Evolutionary conservation across 2,113 vertebrate genomes (phyloP).

Genomic region (Rhabdomys dilectus): DNA sequence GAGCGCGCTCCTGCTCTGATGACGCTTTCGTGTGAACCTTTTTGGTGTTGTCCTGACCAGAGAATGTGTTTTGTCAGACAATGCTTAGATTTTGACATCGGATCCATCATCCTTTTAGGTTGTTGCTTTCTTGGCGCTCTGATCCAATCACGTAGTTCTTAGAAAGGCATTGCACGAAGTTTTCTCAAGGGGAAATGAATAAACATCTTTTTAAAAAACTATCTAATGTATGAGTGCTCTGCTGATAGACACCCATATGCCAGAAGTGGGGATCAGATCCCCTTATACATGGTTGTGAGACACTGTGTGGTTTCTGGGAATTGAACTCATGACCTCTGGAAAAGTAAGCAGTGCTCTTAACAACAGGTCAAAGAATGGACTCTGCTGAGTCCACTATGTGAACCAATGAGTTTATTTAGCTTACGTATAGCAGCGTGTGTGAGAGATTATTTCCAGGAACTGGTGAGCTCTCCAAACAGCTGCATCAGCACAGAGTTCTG

Average conservation of each 20-base stretch:
- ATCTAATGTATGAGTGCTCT: no score
- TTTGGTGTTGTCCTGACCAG: background rate
- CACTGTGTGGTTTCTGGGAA: no score
- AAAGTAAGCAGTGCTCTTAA: no score
- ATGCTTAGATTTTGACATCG: background rate
- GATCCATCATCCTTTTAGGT: background rate
- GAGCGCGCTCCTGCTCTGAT: background rate
- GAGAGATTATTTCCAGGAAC: background rate
- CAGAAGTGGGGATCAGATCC: no score
- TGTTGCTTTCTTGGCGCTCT: conserved; percentile 8
- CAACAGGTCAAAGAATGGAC: background rate
- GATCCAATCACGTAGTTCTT: conserved; percentile 10
- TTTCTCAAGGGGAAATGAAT: background rate
- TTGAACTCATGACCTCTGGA: no score
- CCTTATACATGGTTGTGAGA: no score
- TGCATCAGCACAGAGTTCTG: background rate
- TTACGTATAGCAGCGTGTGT: background rate
- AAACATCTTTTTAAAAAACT: background rate
- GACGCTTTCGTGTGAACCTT: background rate
- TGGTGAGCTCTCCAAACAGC: background rate
- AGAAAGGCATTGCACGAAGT: background rate
- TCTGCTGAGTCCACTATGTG: no score
- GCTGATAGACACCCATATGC: no score
- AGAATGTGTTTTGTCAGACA: background rate
- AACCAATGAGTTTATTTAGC: background rate